These are phyloP conservation scores for Zonotrichia leucophrys DNA, from an alignment of 2,113 vertebrate genomes.

Conservation along the genomic window DNA sequence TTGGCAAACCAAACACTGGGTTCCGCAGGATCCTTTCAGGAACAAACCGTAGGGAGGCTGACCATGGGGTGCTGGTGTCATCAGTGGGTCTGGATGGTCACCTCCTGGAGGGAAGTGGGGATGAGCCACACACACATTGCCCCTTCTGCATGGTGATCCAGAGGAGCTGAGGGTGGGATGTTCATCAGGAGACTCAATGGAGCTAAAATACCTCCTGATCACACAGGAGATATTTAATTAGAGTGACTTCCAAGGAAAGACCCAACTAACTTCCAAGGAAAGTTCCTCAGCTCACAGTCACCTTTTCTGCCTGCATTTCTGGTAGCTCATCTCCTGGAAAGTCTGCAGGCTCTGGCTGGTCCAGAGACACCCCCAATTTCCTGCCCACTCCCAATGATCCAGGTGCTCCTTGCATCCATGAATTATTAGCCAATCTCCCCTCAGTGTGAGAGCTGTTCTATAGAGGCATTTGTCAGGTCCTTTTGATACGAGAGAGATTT, in stretches of 20 bases:
- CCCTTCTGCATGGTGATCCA: background rate
- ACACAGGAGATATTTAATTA: too few species aligned
- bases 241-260: background rate
- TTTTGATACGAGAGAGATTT: background rate
- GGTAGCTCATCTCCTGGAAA: background rate
- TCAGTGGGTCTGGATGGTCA: background rate
- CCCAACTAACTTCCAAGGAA: background rate
- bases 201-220: background rate
- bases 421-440: background rate
- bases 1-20: accelerated
- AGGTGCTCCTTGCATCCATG: background rate
- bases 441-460: background rate
- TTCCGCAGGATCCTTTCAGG: background rate
- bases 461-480: background rate
- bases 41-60: background rate
- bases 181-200: background rate
- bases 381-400: background rate
- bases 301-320: background rate
- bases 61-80: accelerated
- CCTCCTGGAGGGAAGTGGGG: background rate
- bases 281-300: background rate
- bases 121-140: accelerated
- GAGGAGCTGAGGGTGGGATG: background rate
- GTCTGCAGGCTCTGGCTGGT: background rate
- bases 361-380: background rate